Percentiles rank a stretch among this genome's conserved stretches.
Conservation (phyloP, 2,113 vertebrate species). For the Zapus hudsonius region DNA sequence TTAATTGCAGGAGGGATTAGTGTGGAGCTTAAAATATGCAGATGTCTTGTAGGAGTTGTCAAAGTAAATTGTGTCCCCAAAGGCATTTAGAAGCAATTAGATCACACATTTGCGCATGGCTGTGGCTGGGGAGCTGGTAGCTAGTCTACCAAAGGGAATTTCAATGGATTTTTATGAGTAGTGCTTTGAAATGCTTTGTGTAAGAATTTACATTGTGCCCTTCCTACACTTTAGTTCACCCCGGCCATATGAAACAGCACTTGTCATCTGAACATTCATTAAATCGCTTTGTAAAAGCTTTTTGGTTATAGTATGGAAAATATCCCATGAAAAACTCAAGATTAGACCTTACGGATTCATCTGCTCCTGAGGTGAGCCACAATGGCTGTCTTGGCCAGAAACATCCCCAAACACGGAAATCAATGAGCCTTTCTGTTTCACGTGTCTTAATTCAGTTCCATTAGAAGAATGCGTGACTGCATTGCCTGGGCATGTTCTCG, state of each 20-base stretch:
- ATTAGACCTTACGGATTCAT: background rate
- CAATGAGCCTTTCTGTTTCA: background rate
- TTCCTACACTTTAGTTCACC: constrained; percentile 57
- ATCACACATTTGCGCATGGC: constrained; percentile 51
- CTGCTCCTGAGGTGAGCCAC: background rate
- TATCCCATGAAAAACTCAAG: background rate
- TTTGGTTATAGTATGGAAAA: constrained; percentile 6
- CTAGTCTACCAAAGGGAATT: constrained; percentile 39
- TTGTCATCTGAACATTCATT: constrained; percentile 60
- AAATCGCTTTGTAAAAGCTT: constrained; percentile 36
- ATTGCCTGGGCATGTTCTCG: background rate
- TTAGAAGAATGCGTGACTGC: background rate
- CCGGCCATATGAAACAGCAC: constrained; percentile 31
- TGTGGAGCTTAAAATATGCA: constrained; percentile 60
- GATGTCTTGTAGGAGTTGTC: constrained; percentile 69
- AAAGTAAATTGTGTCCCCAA: constrained; percentile 73
- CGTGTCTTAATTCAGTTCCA: background rate
- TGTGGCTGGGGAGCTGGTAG: constrained; percentile 16
- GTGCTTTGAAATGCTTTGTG: constrained; percentile 59
- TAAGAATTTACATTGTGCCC: constrained; percentile 49
- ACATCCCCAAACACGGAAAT: no score
- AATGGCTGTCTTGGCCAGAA: background rate
- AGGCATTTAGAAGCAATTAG: constrained; percentile 69
- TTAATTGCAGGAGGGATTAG: constrained; percentile 60
- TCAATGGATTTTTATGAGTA: constrained; percentile 48